Evolutionary conservation across 1,140 invertebrate genomes (phyloP).

Genomic region (Camponotus pennsylvanicus): DNA sequence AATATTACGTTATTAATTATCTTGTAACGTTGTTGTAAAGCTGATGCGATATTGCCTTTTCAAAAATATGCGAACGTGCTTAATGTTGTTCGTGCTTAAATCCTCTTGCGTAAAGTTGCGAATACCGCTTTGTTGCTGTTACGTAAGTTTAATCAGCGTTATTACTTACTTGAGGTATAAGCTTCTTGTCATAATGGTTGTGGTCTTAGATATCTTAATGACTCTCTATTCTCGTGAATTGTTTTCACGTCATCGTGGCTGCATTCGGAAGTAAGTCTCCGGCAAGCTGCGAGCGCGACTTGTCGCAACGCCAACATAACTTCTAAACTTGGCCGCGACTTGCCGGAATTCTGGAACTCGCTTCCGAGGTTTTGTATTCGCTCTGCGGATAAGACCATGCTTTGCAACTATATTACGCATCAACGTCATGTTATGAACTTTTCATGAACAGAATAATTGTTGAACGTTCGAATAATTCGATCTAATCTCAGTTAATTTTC

Average conservation of each 20-base stretch:
- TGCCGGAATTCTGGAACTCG: conserved; percentile 62
- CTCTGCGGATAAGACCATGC: conserved; percentile 37
- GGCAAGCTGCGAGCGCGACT: conserved; percentile 61
- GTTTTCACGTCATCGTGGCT: conserved; percentile 58
- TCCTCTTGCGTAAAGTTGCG: conserved; percentile 44
- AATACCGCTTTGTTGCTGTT: conserved; percentile 47
- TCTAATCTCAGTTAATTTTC: conserved; percentile 4
- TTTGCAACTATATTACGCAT: conserved; percentile 52
- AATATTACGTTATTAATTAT: conserved; percentile 19
- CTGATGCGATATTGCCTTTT: neutral
- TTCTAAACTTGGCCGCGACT: conserved; percentile 64
- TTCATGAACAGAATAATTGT: neutral
- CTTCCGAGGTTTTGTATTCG: conserved; percentile 61
- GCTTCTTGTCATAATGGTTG: conserved; percentile 61
- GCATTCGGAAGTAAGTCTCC: conserved; percentile 58
- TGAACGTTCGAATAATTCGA: conserved; percentile 41
- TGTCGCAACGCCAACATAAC: conserved; percentile 60
- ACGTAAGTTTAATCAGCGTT: conserved; percentile 62
- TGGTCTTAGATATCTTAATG: conserved; percentile 64
- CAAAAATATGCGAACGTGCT: conserved; percentile 42
- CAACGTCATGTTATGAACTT: conserved; percentile 37
- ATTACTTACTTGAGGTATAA: conserved; percentile 60
- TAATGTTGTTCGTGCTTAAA: conserved; percentile 34
- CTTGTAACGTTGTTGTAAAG: neutral
- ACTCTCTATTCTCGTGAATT: conserved; percentile 58